Evolutionary conservation across 2,113 vertebrate species (phyloP).

Genomic region (Motacilla alba): DNA sequence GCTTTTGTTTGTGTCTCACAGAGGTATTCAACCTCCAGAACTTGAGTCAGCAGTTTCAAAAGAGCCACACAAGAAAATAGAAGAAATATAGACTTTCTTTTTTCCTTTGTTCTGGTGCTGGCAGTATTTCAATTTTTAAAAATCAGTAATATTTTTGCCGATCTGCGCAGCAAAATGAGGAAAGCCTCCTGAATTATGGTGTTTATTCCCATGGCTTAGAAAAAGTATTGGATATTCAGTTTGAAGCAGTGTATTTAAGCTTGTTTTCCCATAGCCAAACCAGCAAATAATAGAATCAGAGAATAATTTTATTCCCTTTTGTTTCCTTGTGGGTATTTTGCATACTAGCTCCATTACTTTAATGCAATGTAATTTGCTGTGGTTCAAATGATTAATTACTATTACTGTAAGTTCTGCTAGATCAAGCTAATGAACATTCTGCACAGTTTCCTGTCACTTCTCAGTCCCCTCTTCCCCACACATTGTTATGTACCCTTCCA

Average conservation of each 20-base stretch:
- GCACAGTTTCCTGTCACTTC: slow-evolving; percentile 24
- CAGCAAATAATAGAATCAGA: neutral
- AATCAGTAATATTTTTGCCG: neutral
- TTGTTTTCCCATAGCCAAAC: neutral
- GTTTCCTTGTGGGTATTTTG: slow-evolving; percentile 29
- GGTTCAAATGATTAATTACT: slow-evolving; percentile 34
- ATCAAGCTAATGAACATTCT: slow-evolving; percentile 36
- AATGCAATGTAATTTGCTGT: neutral
- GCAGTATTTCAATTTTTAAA: neutral
- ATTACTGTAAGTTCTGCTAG: slow-evolving; percentile 32
- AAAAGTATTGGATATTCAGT: neutral
- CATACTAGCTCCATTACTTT: neutral
- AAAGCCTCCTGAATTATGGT: neutral
- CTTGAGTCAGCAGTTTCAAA: neutral
- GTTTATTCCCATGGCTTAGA: neutral
- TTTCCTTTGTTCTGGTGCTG: neutral
- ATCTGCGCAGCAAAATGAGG: neutral
- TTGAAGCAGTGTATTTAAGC: neutral
- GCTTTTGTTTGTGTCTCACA: neutral
- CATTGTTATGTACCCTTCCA: neutral
- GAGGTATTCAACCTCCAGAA: neutral
- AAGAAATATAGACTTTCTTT: neutral
- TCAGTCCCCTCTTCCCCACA: neutral
- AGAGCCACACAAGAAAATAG: neutral
- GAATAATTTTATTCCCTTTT: slow-evolving; percentile 1